Conservation (phyloP, 2,113 vertebrate genomes). For the Caloenas nicobarica region DNA sequence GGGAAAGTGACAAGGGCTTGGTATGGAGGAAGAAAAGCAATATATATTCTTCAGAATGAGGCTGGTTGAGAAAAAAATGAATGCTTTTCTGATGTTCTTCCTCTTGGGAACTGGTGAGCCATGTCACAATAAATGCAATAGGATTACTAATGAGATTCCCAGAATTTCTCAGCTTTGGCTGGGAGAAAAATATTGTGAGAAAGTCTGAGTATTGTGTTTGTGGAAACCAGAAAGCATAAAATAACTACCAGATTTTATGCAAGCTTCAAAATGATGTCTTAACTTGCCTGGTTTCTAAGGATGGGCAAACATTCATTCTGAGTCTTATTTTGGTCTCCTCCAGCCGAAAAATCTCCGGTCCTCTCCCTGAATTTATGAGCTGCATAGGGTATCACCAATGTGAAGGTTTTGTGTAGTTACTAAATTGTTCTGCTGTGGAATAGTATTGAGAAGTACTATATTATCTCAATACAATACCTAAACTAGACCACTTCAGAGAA, state of each 20-base stretch:
- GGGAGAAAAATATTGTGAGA: conserved; percentile 34
- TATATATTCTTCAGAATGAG: not conserved
- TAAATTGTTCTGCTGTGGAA: not conserved
- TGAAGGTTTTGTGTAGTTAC: not conserved
- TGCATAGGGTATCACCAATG: not conserved
- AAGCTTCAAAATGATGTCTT: conserved; percentile 8
- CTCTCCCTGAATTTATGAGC: not conserved
- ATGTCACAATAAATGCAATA: conserved; percentile 39
- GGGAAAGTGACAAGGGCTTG: not conserved
- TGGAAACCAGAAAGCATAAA: conserved; percentile 36
- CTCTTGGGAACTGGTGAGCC: conserved; percentile 39
- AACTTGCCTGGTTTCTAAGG: conserved; percentile 5
- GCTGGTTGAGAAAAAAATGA: not conserved
- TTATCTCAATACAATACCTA: not conserved
- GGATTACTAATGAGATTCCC: conserved; percentile 50
- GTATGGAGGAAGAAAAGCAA: not conserved
- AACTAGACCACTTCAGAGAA: not conserved
- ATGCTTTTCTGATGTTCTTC: conserved; percentile 25
- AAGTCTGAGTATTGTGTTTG: conserved; percentile 42
- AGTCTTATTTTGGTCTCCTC: not conserved
- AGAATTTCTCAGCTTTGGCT: conserved; percentile 47
- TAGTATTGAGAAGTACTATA: not conserved
- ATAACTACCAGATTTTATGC: conserved; percentile 20
- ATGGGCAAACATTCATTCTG: not conserved
- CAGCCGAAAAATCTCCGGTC: not conserved